phyloP scores from a whole-genome alignment of 2,113 vertebrate species.

The Madoqua kirkii region DNA sequence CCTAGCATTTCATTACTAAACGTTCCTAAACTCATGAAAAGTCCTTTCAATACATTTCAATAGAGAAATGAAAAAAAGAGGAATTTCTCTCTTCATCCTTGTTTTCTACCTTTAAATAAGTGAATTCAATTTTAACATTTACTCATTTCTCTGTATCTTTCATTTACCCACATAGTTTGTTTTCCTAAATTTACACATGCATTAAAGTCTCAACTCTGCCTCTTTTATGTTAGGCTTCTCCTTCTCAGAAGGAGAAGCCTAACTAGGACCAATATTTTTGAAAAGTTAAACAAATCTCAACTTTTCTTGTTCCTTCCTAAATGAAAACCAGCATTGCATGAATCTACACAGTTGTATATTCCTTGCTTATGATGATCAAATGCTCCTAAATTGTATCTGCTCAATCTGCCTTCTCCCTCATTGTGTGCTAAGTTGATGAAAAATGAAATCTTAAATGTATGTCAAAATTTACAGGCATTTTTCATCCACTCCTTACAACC shows the following conservation, averaged over 20 bases:
- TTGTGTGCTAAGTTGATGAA: background rate
- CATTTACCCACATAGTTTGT: background rate
- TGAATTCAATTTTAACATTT: background rate
- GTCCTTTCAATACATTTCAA: background rate
- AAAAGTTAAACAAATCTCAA: background rate
- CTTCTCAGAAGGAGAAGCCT: background rate
- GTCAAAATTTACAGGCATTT: background rate
- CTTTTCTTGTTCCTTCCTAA: background rate
- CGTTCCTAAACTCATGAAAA: slow-evolving; percentile 1
- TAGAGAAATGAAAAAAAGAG: background rate
- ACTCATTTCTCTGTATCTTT: background rate
- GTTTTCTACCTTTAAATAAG: background rate
- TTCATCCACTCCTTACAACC: background rate
- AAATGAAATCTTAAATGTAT: background rate
- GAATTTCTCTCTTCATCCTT: background rate
- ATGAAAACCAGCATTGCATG: background rate
- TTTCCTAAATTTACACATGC: background rate
- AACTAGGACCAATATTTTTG: background rate
- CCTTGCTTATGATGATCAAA: background rate
- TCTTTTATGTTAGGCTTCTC: background rate
- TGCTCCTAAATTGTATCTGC: too few relatives aligned
- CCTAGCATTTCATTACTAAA: background rate
- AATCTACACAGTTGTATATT: background rate
- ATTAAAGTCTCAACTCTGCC: background rate
- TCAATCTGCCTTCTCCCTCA: background rate